Percentiles rank a stretch among this genome's conserved stretches.
These are phyloP conservation scores for Umimayanthus chanpuru DNA, from an alignment of 92 coral and sea anemone genomes.

Conservation along the genomic window DNA sequence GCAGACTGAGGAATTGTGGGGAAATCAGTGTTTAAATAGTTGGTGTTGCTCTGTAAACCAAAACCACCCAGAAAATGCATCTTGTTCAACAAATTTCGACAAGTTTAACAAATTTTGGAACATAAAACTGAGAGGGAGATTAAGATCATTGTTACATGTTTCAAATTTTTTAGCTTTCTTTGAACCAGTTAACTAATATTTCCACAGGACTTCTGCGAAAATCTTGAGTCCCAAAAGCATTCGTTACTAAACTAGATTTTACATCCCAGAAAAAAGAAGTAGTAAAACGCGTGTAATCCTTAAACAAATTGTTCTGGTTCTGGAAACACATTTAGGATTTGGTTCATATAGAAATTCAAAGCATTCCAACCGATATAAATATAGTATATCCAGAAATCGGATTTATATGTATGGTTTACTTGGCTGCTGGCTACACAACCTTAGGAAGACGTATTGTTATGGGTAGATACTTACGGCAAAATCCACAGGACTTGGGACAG, in stretches of 20 bases:
- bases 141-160: too few relatives aligned
- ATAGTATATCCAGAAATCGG: not conserved
- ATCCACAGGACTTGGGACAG: constrained; percentile 31
- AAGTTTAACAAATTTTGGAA: too few relatives aligned
- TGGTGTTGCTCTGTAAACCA: too few relatives aligned
- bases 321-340: not conserved
- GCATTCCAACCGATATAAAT: not conserved
- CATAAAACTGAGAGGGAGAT: too few relatives aligned
- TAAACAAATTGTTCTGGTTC: not conserved
- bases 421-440: not conserved
- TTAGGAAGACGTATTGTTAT: not conserved
- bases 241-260: not conserved
- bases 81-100: too few relatives aligned
- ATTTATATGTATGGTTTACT: not conserved
- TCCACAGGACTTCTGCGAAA: too few relatives aligned
- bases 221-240: not conserved
- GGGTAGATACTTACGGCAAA: constrained; percentile 17
- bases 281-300: too few relatives aligned
- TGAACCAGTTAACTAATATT: too few relatives aligned
- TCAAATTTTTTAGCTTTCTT: too few relatives aligned
- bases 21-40: too few relatives aligned
- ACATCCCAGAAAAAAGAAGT: not conserved
- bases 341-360: not conserved
- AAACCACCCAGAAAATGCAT: too few relatives aligned
- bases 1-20: too few relatives aligned